These are phyloP conservation scores for Dryobates pubescens DNA, from an alignment of 2,797 vertebrate species.

Conservation along the genomic window DNA sequence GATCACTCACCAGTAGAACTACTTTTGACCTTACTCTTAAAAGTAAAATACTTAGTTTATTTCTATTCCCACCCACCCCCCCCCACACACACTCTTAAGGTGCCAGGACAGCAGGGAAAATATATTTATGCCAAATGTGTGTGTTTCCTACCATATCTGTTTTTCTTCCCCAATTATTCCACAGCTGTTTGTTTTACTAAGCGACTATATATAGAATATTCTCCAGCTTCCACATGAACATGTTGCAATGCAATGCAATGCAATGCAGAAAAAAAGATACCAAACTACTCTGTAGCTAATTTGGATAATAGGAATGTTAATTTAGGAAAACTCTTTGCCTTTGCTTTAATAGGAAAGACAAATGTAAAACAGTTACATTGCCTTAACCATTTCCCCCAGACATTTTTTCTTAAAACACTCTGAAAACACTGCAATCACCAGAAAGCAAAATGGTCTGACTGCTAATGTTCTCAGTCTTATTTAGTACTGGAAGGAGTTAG, in stretches of 20 bases:
- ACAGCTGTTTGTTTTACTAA: slow-evolving; percentile 70
- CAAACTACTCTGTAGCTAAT: slow-evolving; percentile 58
- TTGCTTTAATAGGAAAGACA: slow-evolving; percentile 71
- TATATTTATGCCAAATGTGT: background rate
- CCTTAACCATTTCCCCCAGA: slow-evolving; percentile 38
- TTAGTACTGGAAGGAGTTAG: slow-evolving; percentile 31
- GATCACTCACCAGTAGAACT: slow-evolving; percentile 47
- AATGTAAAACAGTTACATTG: slow-evolving; percentile 64
- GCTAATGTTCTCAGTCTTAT: background rate
- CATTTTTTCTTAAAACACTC: slow-evolving; percentile 45
- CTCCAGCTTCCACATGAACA: slow-evolving; percentile 62
- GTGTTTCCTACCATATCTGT: slow-evolving; percentile 39
- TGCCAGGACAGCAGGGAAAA: slow-evolving; percentile 24
- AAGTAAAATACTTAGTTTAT: slow-evolving; percentile 76
- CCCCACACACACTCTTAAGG: slow-evolving; percentile 23
- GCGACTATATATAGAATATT: slow-evolving; percentile 71
- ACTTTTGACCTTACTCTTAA: slow-evolving; percentile 64
- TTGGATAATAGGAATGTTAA: slow-evolving; percentile 69
- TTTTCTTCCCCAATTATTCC: background rate
- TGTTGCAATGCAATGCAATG: background rate
- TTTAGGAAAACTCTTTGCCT: slow-evolving; percentile 68
- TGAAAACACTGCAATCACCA: slow-evolving; percentile 5
- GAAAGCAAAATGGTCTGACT: slow-evolving; percentile 30
- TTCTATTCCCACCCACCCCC: slow-evolving; percentile 17
- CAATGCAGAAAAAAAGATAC: background rate